phyloP scores from a whole-genome alignment of 2,888 invertebrate genomes.

The Antheraea yamamai region DNA sequence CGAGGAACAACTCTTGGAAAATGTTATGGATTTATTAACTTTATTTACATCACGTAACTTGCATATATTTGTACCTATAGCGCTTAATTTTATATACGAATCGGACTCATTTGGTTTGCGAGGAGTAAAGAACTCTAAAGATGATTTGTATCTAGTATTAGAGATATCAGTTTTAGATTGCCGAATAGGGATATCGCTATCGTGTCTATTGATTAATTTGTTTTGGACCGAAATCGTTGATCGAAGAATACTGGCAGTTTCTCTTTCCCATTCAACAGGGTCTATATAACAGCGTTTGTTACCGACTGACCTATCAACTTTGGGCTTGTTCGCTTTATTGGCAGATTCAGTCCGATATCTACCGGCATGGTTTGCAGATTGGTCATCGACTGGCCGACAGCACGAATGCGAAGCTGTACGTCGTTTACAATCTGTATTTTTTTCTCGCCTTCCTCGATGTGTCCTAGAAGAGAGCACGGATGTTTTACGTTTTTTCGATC shows the following conservation, averaged over 20 bases:
- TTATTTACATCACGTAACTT: constrained; percentile 64
- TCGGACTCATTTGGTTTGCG: constrained; percentile 57
- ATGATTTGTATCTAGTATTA: constrained; percentile 47
- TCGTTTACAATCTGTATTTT: constrained; percentile 69
- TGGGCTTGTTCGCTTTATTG: constrained; percentile 63
- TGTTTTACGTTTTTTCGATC: constrained; percentile 76
- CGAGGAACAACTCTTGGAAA: constrained; percentile 71
- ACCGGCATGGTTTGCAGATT: constrained; percentile 44
- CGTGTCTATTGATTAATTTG: constrained; percentile 57
- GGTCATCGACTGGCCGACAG: constrained; percentile 62
- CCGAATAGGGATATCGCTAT: constrained; percentile 49
- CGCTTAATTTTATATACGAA: constrained; percentile 70
- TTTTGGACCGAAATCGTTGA: constrained; percentile 75
- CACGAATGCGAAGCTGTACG: constrained; percentile 71
- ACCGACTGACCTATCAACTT: constrained; percentile 74
- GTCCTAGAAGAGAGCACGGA: constrained; percentile 77
- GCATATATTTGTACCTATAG: constrained; percentile 71
- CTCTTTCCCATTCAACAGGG: constrained; percentile 78
- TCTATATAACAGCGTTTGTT: constrained; percentile 81
- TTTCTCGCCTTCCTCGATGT: constrained; percentile 73
- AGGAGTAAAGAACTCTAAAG: constrained; percentile 51
- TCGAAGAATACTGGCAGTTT: constrained; percentile 80
- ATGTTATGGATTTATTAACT: constrained; percentile 60
- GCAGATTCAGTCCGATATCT: constrained; percentile 76
- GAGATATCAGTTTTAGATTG: constrained; percentile 63